Percentiles rank a stretch among this genome's conserved stretches.
phyloP scores from a whole-genome alignment of 2,797 vertebrate species.

The Limnodromus scolopaceus region DNA sequence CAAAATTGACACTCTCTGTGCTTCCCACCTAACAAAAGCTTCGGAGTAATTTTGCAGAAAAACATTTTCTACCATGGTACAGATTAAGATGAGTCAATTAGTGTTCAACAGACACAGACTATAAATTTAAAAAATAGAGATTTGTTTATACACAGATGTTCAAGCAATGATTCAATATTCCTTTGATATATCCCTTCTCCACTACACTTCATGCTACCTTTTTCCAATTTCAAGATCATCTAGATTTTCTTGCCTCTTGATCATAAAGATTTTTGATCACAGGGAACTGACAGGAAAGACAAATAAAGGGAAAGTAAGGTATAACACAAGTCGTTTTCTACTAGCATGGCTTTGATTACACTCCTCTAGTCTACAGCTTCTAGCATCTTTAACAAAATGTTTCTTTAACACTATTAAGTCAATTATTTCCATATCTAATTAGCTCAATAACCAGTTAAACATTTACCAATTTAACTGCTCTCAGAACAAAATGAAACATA shows the following conservation, averaged over 20 bases:
- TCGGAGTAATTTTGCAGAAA: not conserved
- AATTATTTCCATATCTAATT: not conserved
- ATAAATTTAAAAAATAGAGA: not conserved
- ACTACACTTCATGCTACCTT: not conserved
- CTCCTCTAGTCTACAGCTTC: not conserved
- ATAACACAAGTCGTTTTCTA: not conserved
- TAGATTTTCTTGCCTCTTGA: not conserved
- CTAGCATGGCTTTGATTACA: not conserved
- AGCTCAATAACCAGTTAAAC: not conserved
- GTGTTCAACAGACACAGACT: accelerated
- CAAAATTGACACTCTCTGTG: not conserved
- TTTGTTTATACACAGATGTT: not conserved
- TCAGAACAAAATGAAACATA: not conserved
- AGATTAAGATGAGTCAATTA: not conserved
- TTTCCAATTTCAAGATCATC: not conserved
- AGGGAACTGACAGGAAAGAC: not conserved
- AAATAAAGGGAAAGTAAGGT: not conserved
- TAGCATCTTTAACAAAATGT: not conserved
- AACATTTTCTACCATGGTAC: not conserved
- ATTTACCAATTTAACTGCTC: not conserved
- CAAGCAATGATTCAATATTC: not conserved
- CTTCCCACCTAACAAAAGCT: not conserved
- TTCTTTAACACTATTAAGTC: not conserved
- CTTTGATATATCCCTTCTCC: not conserved
- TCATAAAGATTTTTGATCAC: not conserved